Base-by-base conservation (phyloP, 2,888 invertebrate species). In the Mycalesis mineus region DNA sequence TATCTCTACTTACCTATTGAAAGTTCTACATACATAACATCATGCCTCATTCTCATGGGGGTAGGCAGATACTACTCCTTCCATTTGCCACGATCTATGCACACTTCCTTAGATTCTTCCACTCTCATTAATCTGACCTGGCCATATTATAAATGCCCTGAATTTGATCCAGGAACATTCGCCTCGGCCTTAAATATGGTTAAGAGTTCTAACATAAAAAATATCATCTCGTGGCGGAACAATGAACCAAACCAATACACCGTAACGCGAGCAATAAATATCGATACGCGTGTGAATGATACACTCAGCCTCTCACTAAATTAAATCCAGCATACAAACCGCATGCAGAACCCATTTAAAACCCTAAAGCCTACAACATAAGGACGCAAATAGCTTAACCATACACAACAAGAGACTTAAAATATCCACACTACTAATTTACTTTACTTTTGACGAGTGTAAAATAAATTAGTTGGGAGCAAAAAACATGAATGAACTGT, bases 401-500 rank as follows among this genome's bases (percentile, higher is more conserved):
- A 31, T 33, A 11, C 11, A 4, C 4, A 11, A 11, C 11, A 11
- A 11, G 13, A 33, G 13, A 8, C 4, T 44, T 45, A 45, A 45
- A 31, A 33, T 47, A 47, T 11, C 11, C 33, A 11, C 31, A 15
- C 33, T 4, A 22, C 22, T 47, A 33, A 47, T 47, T 47, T 47
- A 47, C 11, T 39, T 31, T 15, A 41, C 40, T 13, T 51, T 41
- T 41, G 51, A 51, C 22, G 51, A 41, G 51, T 29, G 51, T 51
- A 41, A 15, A 56, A 61, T 63, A 60, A 63, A 60, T 63, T 58
- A 63, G 39, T 47, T 28, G 17, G 17, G 31, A 31, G 59, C 55
- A 59, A 61, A 65, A 63, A 50, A 40, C 50, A 57, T 65, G 64
- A 66, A 65, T 62, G 65, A 57, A 47, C 11, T 57, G 53, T 61